Base-by-base conservation (phyloP, 1,140 invertebrate genomes). In the Zaprionus ghesquierei region DNA sequence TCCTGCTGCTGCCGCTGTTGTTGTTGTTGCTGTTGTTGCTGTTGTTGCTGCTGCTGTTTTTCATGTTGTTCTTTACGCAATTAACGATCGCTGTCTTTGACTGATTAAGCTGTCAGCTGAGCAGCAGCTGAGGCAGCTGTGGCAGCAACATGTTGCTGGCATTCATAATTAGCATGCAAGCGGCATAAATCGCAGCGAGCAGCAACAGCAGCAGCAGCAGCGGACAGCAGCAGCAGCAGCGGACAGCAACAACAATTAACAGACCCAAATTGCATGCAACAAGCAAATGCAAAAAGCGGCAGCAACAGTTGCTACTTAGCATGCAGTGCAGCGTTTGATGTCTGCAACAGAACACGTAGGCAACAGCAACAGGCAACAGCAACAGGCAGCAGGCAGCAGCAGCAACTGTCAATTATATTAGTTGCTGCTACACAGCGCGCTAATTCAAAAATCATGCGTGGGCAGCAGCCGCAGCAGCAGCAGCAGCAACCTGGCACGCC, bases 371-470 rank as follows among this genome's bases (percentile, higher is more conserved):
- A 60, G n/a, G 5, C 64, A 51, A 20, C 62, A 63, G n/a, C 35
- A 51, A 13, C 69, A 70, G n/a, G 20, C 62, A 41, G n/a, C n/a
- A n/a, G n/a, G 25, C 55, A 68, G n/a, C 77, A 50, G 41, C 82
- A 86, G 50, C 82, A 82, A 76, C 85, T 89, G 84, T 89, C 85
- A 89, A 89, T 89, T 89, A 89, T 89, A 89, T 89, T 84, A 89
- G 84, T 87, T 87, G 79, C 77, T 82, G 77, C 75, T 89, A 89
- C 82, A 82, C 66, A 81, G 84, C 63, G 72, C 84, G 84, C 84
- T 89, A 89, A 89, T 89, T 89, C 85, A 85, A 81, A 89, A 89
- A 85, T 81, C 81, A 89, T 90, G 85, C 85, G 85, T 89, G 85
- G 85, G 85, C 87, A 86, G 69, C 75, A 68, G 46, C 62, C 65